Conservation (phyloP, 2,888 invertebrate genomes). For the Steinernema scapterisci region DNA sequence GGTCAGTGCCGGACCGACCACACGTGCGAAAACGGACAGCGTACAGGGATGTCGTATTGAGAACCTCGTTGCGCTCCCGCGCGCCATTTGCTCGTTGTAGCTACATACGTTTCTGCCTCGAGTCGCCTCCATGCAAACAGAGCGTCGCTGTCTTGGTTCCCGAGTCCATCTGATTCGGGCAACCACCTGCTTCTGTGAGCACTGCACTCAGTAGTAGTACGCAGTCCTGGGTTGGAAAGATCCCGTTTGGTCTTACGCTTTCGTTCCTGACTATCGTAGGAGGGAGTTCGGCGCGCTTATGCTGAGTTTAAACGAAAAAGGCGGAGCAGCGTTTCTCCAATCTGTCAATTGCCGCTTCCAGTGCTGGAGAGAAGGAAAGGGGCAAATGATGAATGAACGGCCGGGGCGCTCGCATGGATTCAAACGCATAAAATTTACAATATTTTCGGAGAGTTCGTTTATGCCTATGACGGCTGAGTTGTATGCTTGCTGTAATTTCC, state of each 20-base stretch:
- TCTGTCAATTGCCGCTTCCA: constrained; percentile 18
- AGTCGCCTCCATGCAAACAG: no score
- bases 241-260: neutral
- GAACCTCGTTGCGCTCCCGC: neutral
- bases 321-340: constrained; percentile 28
- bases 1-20: neutral
- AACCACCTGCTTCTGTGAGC: no score
- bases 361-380: neutral
- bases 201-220: no score
- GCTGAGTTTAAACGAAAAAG: constrained; percentile 23
- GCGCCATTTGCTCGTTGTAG: no score
- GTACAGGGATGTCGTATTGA: neutral
- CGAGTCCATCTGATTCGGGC: no score
- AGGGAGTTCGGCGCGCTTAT: neutral
- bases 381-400: constrained; percentile 14
- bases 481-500: neutral
- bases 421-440: neutral
- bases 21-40: neutral
- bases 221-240: no score
- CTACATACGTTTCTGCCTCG: no score
- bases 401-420: constrained; percentile 5
- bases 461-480: neutral
- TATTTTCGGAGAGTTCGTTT: neutral
- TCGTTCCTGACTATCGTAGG: constrained; percentile 20
- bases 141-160: no score